Base-by-base conservation (phyloP, 2,888 invertebrate genomes). In the Electrophaes corylata region DNA sequence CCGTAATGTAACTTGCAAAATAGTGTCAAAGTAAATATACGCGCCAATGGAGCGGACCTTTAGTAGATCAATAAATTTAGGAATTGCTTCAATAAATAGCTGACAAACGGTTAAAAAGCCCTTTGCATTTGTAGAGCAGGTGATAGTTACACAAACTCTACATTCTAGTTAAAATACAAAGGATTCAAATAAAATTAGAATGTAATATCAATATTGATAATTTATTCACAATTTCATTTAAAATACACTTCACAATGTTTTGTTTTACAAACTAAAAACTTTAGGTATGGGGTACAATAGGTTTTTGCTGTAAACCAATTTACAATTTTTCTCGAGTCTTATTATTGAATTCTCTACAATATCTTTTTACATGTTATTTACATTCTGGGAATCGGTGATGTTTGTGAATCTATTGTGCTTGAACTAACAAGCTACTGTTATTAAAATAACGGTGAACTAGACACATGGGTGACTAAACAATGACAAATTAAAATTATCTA, bases 201-300 rank as follows among this genome's bases (percentile, higher is more conserved):
- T 75, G 73, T 84, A 88, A 89, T 91, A 91, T 91, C 91, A 91
- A 89, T 91, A 88, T 88, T 90, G 90, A 91, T 91, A 90, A 89
- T 91, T 91, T 91, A 91, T 90, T 91, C 88, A 91, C 91, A 91
- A 90, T 90, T 91, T 91, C 88, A 90, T 90, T 90, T 91, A 91
- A 91, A 91, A 91, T 91, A 91, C 91, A 91, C 82, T 90, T 91
- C 90, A 91, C 90, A 90, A 88, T 86, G 84, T 86, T 86, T 83
- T 80, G 84, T 87, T 89, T 89, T 88, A 86, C 75, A 86, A 91
- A 91, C 88, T 91, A 89, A 90, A 89, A 90, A 87, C 76, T 84
- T 88, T 88, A 88, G 88, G 86, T 88, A 90, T 84, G 77, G 89
- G 86, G 87, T 88, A 89, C 85, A 84, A 89, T 85, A 84, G 86